phyloP scores from a whole-genome alignment of 2,113 vertebrate genomes.

The Rhineura floridana region DNA sequence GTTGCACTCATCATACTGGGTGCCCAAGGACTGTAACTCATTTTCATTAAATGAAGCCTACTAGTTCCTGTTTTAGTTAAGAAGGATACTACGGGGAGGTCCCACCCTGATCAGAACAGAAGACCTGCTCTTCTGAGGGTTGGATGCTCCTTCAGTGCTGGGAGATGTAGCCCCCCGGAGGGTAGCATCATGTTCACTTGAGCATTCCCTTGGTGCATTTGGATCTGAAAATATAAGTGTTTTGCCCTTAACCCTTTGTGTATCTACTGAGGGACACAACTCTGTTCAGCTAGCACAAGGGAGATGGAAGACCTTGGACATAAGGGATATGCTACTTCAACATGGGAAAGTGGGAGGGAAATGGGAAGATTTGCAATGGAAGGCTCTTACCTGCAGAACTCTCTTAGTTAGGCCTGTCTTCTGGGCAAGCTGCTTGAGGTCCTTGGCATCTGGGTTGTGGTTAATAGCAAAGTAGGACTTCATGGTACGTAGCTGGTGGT shows the following conservation, averaged over 20 bases:
- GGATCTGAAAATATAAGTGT: not conserved
- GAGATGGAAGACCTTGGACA: not conserved
- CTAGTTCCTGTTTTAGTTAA: conserved; percentile 21
- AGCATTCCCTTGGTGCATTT: conserved; percentile 15
- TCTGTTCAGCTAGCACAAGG: conserved; percentile 10
- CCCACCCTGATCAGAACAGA: not conserved
- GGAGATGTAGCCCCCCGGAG: conserved; percentile 25
- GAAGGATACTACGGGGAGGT: conserved; percentile 24
- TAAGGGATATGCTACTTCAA: conserved; percentile 56
- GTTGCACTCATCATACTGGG: not conserved
- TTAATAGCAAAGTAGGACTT: conserved; percentile 99
- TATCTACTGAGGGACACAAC: conserved; percentile 54
- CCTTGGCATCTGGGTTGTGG: conserved; percentile 99
- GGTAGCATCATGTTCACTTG: conserved; percentile 3
- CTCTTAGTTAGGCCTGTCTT: conserved; percentile 99
- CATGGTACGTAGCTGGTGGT: conserved; percentile 99
- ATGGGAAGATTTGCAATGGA: conserved; percentile 33
- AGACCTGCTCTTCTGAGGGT: not conserved
- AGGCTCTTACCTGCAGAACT: conserved; percentile 96
- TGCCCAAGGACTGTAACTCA: conserved; percentile 28
- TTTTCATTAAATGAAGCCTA: not conserved
- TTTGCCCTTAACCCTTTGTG: conserved; percentile 21
- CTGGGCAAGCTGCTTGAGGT: conserved; percentile 99
- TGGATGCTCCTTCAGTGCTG: not conserved
- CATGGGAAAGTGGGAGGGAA: conserved; percentile 47